Evolutionary conservation across 2,888 invertebrate species (phyloP), one percentile per base, ranked within the genome.

Genomic region (Stenodema calcarata): DNA sequence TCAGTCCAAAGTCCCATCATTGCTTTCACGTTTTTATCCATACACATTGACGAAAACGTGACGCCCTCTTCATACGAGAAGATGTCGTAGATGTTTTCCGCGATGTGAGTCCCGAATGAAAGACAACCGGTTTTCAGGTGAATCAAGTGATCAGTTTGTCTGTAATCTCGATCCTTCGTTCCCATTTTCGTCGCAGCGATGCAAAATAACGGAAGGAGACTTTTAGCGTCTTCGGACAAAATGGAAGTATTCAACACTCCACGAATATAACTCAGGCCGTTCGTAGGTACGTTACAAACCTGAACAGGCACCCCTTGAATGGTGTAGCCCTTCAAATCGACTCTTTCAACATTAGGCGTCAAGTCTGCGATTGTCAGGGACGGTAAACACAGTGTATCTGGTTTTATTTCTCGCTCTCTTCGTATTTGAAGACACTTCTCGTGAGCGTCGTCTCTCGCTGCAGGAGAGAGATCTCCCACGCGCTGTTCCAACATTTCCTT

Each of bases 201-300:
- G 90, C 95, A 95, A 90, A 98, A 97, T 69, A 98, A 92, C 0
- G 98, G 98, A 16, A 98, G 90, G 9, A 97, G 91, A 89, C 93
- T 92, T 89, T 95, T 94, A 85, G 96, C 93, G 73, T 95, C 93
- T 0, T 93, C 91, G 2, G 94, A 92, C 16, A 98, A 91, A 6
- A 93, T 92, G 1, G 94, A 93, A 0, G 95, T 95, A 89, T 95
- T 95, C 12, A 97, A 91, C 4, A 98, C 92, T 23, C 95, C 95
- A 90, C 95, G 94, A 87, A 98, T 95, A 91, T 98, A 98, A 0
- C 95, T 95, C 3, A 98, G 94, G n/a, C 95, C 96, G 91, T 98
- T 98, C 0, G 97, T 97, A 50, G 97, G 96, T 69, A 96, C 96
- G 89, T 94, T 93, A 89, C 95, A 95, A 0, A 96, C 90, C 90